Percentiles rank a stretch among this genome's conserved stretches.
Evolutionary conservation across 2,888 invertebrate species (phyloP).

Genomic region (Allolobophora icterica): DNA sequence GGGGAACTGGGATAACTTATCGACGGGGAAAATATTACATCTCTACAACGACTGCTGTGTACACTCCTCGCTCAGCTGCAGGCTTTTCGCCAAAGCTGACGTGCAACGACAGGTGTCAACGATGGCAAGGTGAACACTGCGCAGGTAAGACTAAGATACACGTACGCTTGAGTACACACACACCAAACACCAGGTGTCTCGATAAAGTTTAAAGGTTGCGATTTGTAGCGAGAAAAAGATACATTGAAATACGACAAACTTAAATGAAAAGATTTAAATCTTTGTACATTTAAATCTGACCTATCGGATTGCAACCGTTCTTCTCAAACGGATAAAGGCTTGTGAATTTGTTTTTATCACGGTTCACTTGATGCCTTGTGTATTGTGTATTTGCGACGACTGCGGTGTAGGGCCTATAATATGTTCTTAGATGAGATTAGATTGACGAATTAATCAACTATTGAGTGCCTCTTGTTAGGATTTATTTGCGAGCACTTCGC

Average conservation of each 20-base stretch:
- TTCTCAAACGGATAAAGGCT: neutral
- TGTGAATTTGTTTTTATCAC: neutral
- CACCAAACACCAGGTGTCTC: neutral
- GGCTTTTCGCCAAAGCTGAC: neutral
- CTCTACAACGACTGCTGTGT: neutral
- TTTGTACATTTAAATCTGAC: too few relatives aligned
- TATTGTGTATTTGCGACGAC: too few relatives aligned
- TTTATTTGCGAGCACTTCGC: too few relatives aligned
- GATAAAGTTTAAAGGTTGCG: neutral
- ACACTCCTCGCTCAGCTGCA: neutral
- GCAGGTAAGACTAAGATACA: neutral
- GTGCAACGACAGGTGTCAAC: slow-evolving; percentile 4
- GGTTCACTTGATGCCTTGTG: neutral
- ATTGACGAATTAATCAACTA: too few relatives aligned
- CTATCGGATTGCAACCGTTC: too few relatives aligned
- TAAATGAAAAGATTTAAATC: too few relatives aligned
- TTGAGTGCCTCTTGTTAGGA: too few relatives aligned
- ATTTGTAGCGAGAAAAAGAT: neutral
- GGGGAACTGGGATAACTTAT: neutral
- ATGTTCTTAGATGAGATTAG: too few relatives aligned
- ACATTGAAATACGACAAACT: too few relatives aligned
- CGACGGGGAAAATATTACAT: neutral
- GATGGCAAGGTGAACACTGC: neutral
- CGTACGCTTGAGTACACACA: neutral
- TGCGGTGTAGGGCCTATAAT: too few relatives aligned